These are phyloP conservation scores for Leptopilina drosophilae DNA, from an alignment of 2,888 invertebrate genomes.

Conservation along the genomic window DNA sequence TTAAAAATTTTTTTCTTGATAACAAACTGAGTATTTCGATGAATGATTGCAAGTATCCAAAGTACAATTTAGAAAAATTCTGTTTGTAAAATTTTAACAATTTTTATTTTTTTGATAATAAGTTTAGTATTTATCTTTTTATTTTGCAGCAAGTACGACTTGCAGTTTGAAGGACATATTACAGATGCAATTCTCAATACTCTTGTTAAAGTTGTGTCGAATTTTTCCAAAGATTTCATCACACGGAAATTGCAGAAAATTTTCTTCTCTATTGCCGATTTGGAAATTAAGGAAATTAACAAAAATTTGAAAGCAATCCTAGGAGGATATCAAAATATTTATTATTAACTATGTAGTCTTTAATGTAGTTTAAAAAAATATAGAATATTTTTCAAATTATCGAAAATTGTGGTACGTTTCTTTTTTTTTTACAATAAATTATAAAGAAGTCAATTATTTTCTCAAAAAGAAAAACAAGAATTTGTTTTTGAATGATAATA, in stretches of 20 bases:
- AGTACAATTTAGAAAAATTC: too few relatives aligned
- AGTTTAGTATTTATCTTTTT: neutral
- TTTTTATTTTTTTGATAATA: neutral
- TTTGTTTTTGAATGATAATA: too few relatives aligned
- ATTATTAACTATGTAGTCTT: neutral
- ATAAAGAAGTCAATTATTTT: too few relatives aligned
- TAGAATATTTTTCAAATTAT: neutral
- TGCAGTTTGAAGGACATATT: constrained; percentile 59
- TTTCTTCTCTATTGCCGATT: neutral
- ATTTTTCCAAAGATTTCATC: constrained; percentile 49
- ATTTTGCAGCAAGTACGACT: constrained; percentile 52
- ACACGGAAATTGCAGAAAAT: constrained; percentile 47
- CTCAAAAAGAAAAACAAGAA: too few relatives aligned
- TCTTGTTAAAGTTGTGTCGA: constrained; percentile 48
- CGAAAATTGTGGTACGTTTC: too few relatives aligned
- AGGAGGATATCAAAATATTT: neutral
- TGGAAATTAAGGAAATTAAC: constrained; percentile 52
- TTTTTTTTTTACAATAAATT: too few relatives aligned
- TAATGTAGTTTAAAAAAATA: neutral
- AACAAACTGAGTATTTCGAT: too few relatives aligned
- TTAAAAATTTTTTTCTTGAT: too few relatives aligned
- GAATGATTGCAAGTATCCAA: too few relatives aligned
- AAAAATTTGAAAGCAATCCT: constrained; percentile 6
- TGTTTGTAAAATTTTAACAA: neutral
- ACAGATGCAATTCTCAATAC: constrained; percentile 58